Evolutionary conservation across 2,797 vertebrate genomes (phyloP), one percentile per base, ranked within the genome.

Genomic region (Pygocentrus nattereri): DNA sequence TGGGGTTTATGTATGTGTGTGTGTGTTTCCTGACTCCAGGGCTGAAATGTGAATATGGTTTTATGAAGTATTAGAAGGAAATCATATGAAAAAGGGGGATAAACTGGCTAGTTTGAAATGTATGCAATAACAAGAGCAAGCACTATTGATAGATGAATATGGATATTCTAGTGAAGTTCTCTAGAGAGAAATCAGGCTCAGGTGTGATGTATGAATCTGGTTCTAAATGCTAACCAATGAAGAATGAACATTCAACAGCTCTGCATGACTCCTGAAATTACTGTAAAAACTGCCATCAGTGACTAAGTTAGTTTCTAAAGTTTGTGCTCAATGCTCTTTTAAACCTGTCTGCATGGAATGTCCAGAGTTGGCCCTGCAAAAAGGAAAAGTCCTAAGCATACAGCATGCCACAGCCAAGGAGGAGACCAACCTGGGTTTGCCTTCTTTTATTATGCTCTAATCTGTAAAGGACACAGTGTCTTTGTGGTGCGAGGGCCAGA

Each of bases 41-140:
- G 82, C 49, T 91, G 91, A 87, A 90, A 89, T 89, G 91, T 89
- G 89, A 91, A 92, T 47, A 64, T 81, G 80, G 19, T 81, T 76
- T 76, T 44, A 74, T 73, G 2, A n/a, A 65, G 31, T 44, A 54
- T 38, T 67, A 19, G 21, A 27, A 52, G 23, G 31, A 80, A 74
- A 74, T 56, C 25, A 41, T 19, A 65, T 65, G 70, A 30, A 18
- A 52, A 52, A 30, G 0, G 15, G 15, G 19, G 38, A 23, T 25
- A 79, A 18, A 72, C 25, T 27, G 10, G 7, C 18, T 49, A 13
- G 38, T 23, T 49, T 71, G 50, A 59, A 71, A 69, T 25, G n/a
- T 47, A 79, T 31, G 7, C 31, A 50, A 15, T 52, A 3, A 23
- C 41, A 19, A 70, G 21, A 27, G 13, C 44, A 30, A 23, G 27